phyloP scores from a whole-genome alignment of 2,113 vertebrate genomes.

The Agapornis roseicollis region DNA sequence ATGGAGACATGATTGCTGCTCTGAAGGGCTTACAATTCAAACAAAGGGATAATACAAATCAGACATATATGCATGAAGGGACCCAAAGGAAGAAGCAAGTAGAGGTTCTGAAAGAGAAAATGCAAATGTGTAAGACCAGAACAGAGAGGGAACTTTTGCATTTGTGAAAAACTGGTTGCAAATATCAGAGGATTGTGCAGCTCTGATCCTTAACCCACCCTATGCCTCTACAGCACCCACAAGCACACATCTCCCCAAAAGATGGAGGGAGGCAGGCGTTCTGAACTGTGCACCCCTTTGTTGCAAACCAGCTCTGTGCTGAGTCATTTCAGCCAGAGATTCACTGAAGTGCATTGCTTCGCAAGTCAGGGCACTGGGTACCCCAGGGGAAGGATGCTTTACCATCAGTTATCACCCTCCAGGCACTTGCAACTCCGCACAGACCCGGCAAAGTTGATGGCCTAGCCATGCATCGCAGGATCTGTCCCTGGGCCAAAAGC shows the following conservation, averaged over 20 bases:
- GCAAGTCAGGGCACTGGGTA: neutral
- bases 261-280: neutral
- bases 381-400: neutral
- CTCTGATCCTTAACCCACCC: neutral
- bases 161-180: neutral
- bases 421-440: neutral
- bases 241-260: neutral
- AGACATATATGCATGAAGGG: neutral
- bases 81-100: neutral
- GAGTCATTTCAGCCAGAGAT: neutral
- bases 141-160: neutral
- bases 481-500: neutral
- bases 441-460: accelerated
- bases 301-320: accelerated
- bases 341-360: neutral
- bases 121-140: neutral
- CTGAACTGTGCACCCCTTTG: neutral
- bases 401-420: neutral
- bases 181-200: neutral
- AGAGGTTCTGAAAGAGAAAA: constrained; percentile 14
- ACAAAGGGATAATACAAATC: constrained; percentile 12
- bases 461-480: neutral
- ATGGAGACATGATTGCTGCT: neutral
- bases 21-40: neutral
- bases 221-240: neutral